phyloP scores from a whole-genome alignment of 2,113 vertebrate species.

The Malurus alboscapulatus region DNA sequence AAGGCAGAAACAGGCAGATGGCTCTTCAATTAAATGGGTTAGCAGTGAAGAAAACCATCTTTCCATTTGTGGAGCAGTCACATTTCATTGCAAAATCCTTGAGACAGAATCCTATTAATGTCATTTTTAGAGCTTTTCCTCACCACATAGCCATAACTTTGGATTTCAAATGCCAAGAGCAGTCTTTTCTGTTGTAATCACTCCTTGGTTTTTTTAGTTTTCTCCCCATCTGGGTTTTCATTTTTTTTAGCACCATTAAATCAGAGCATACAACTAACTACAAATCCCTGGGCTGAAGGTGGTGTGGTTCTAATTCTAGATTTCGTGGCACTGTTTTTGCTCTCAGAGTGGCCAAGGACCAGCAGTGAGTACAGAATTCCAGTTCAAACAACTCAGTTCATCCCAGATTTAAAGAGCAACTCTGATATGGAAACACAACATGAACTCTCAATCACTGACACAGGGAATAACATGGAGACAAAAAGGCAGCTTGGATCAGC shows the following conservation, averaged over 20 bases:
- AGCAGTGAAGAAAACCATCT: background rate
- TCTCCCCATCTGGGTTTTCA: background rate
- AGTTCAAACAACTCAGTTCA: background rate
- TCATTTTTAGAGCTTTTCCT: background rate
- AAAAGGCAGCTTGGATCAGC: constrained; percentile 6
- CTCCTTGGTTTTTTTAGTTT: background rate
- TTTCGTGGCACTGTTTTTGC: background rate
- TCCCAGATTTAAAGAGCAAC: background rate
- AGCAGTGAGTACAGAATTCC: background rate
- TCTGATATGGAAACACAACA: constrained; percentile 26
- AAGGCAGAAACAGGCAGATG: background rate
- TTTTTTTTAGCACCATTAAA: background rate
- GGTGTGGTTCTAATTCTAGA: background rate
- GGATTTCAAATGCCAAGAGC: constrained; percentile 1
- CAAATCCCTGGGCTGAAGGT: background rate
- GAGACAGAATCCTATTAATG: background rate
- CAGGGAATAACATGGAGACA: constrained; percentile 28
- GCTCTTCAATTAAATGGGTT: constrained; percentile 19
- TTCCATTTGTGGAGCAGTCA: background rate
- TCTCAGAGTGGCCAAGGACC: background rate
- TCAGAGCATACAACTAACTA: background rate
- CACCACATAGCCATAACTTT: background rate
- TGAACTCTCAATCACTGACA: constrained; percentile 29
- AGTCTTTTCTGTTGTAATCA: background rate
- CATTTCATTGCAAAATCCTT: background rate